Evolutionary conservation across 2,113 vertebrate species (phyloP), one percentile per base, ranked within the genome.

Genomic region (Andinoacara biseriatus): DNA sequence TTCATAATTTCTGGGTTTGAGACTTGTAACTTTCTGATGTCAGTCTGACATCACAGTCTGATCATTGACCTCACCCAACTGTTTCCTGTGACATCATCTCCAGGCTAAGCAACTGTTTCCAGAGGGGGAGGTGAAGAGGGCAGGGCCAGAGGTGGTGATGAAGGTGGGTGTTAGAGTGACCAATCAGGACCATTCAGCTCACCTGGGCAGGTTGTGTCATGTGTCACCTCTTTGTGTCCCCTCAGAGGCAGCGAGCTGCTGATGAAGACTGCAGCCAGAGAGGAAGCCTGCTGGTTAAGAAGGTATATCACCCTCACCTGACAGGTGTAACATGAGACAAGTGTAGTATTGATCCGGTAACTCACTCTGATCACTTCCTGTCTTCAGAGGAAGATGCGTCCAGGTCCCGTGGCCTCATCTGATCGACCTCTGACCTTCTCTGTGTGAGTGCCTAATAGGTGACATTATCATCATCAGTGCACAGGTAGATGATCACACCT

Each of bases 21-120:
- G 10, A 11, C 40, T 43, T 10, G 10, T 43, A 43, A 43, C 40
- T 43, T 43, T 43, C 11, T 43, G 11, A 43, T 43, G 40, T 43
- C 40, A 43, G 11, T 43, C 11, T 54, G 24, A 43, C 40, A 43
- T 43, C 40, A 43, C 11, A 49, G 40, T 24, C 40, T 67, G 40
- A 69, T 29, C 40, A 20, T 14, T 33, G 7, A 58, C 57, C 57
- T 58, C 52, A 56, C 18, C 20, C 7, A 29, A 65, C 5, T 26
- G 14, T 43, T 14, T 56, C n/a, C 49, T 82, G 18, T 72, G 61
- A 80, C 67, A 67, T 43, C 20, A 57, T 90, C 65, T 88, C 24
- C 90, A 99, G 98, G 98, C 98, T 60, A 99, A 99, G 61, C 95
- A 96, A 49, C 94, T 99, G 18, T 99, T 99, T 91, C 96, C 97